Evolutionary conservation across 2,888 invertebrate species (phyloP), one percentile per base, ranked within the genome.

Genomic region (Eulithis prunata): DNA sequence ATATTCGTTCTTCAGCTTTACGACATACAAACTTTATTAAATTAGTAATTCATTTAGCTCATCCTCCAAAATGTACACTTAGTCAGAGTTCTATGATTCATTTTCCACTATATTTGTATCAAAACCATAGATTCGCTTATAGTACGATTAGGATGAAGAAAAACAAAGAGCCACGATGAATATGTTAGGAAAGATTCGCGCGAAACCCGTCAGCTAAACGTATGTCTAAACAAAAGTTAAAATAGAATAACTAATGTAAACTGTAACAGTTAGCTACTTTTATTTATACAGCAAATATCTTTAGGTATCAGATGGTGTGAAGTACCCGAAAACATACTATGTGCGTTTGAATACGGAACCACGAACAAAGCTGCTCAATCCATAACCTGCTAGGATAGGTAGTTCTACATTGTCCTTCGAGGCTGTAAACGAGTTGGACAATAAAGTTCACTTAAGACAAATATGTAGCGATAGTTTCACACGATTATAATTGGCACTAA

Each of bases 161-260:
- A 66, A 57, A 66, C 58, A 58, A 49, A 62, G 62, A 58, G 13
- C 41, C 32, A 36, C 61, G 69, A 73, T 71, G 67, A 64, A 68
- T 69, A 66, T 58, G 59, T 62, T 71, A 69, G 21, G 71, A 72
- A 69, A 74, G 57, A 52, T 72, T 74, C 71, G 70, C 67, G 58
- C 54, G 67, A 73, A 73, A 64, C 59, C 68, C 75, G 73, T 79
- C 80, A 77, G 75, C 67, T 71, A 69, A 82, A 81, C 81, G 80
- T 69, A 70, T 78, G 84, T 89, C 86, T 85, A 89, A 89, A 89
- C 87, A 88, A 77, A 74, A 68, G 71, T 80, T 81, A 79, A 86
- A 86, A 86, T 86, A 84, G 82, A 82, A 69, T 73, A 71, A 79
- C 76, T 73, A 78, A 76, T 71, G 72, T 80, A 81, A 80, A 80